Percentiles rank a stretch among this genome's conserved stretches.
Evolutionary conservation across 2,113 vertebrate genomes (phyloP).

Genomic region (Cryptomyrus ogoouensis): DNA sequence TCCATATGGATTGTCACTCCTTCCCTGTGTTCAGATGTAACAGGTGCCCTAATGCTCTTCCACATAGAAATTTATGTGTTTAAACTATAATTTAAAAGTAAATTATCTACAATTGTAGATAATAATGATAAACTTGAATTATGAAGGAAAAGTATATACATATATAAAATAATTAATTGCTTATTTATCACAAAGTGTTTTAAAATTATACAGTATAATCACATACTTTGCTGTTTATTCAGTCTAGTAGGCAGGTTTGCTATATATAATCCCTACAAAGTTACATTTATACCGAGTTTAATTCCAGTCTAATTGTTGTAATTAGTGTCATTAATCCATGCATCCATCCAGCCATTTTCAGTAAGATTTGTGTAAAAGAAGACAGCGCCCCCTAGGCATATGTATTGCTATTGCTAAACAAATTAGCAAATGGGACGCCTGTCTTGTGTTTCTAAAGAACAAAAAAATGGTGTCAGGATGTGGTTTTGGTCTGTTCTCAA

Average conservation of each 20-base stretch:
- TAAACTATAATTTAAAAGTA: background rate
- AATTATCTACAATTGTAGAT: background rate
- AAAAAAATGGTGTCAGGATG: constrained; percentile 59
- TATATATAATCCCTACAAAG: too few relatives aligned
- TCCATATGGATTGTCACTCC: background rate
- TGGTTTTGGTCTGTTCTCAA: constrained; percentile 54
- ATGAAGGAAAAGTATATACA: background rate
- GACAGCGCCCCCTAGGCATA: background rate
- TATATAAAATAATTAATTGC: background rate
- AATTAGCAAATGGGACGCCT: background rate
- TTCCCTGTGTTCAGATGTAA: background rate
- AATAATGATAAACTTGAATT: background rate
- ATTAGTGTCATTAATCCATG: too few relatives aligned
- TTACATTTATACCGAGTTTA: too few relatives aligned
- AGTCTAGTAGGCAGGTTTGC: too few relatives aligned
- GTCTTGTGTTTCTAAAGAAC: constrained; percentile 15
- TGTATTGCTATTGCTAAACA: background rate
- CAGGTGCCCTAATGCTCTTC: too few relatives aligned
- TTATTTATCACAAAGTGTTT: background rate
- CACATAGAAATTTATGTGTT: background rate
- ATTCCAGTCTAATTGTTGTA: too few relatives aligned
- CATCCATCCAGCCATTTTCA: too few relatives aligned
- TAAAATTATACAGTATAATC: background rate
- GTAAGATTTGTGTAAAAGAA: background rate
- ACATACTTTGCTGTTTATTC: too few relatives aligned